Percentiles rank a stretch among this genome's conserved stretches.
Evolutionary conservation across 2,888 invertebrate species (phyloP).

Genomic region (Drosophila kambysellisi): DNA sequence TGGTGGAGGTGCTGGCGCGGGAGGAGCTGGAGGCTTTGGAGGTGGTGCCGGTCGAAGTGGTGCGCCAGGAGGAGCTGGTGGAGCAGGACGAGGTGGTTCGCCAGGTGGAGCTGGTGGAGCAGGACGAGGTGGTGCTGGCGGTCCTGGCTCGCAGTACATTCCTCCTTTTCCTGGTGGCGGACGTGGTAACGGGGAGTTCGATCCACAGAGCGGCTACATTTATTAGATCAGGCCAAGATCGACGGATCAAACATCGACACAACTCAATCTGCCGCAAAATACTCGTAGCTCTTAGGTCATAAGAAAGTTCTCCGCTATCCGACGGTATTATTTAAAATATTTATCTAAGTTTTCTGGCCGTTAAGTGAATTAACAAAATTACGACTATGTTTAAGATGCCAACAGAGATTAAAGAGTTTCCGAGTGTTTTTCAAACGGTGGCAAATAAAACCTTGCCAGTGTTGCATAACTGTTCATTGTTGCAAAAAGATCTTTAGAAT

Average conservation of each 20-base stretch:
- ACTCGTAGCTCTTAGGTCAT: constrained; percentile 54
- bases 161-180: constrained; percentile 68
- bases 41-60: constrained; percentile 22
- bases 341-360: constrained; percentile 32
- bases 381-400: constrained; percentile 35
- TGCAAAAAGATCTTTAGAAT: constrained; percentile 20
- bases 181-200: constrained; percentile 85
- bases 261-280: constrained; percentile 73
- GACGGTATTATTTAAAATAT: constrained; percentile 30
- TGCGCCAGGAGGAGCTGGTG: constrained; percentile 26
- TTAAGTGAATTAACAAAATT: constrained; percentile 27
- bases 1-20: constrained; percentile 25
- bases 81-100: constrained; percentile 20
- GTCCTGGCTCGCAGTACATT: constrained; percentile 68
- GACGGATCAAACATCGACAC: constrained; percentile 52
- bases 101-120: constrained; percentile 2
- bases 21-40: constrained; percentile 4
- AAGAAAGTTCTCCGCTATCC: constrained; percentile 10
- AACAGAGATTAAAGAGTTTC: constrained; percentile 21
- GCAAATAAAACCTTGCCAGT: constrained; percentile 7
- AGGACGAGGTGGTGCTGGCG: constrained; percentile 42
- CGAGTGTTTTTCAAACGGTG: constrained; percentile 30
- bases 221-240: constrained; percentile 79
- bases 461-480: constrained; percentile 6
- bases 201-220: constrained; percentile 85